Base-by-base conservation (phyloP, 1,140 invertebrate genomes). In the Pomacea maculata region DNA sequence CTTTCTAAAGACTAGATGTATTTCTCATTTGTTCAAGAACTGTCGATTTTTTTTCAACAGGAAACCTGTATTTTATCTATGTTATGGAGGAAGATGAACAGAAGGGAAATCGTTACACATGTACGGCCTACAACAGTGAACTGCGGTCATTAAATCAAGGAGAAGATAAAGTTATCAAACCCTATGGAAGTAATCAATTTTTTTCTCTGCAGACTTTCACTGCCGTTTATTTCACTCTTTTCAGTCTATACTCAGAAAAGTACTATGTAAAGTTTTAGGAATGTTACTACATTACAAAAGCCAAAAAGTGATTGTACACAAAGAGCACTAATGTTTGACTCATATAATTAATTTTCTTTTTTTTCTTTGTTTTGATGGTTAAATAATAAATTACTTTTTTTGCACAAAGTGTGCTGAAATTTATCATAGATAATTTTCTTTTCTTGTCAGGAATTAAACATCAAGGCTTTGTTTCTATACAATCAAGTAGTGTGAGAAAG, bases 31-130 rank as follows among this genome's bases (percentile, higher is more conserved):
- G 34, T 45, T 45, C 3, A 45, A 45, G 34, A 45, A 79, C n/a
- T n/a, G 10, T 34, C 67, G 65, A 11, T 71, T 25, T 55, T 73
- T 72, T 45, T 75, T 70, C 70, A 19, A 72, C 81, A 87, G 86
- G 86, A 19, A 88, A 86, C 75, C 76, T 88, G 52, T 85, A 88
- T 72, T 85, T 88, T 77, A 84, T 86, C 12, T 85, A 85, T 78
- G 80, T 87, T 7, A 70, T 71, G 55, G 54, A 79, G 17, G 79
- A 82, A 52, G 87, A 88, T 83, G 82, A 82, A 34, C 85, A 87
- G 65, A 71, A 83, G 74, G 85, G 85, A 15, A 83, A 83, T n/a
- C 72, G 65, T 21, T 88, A 88, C 81, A 81, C 83, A 7, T 88
- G 87, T 78, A 71, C 80, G 64, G 83, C 86, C 14, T 63, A 82